Percentiles rank a stretch among this genome's conserved stretches.
These are phyloP conservation scores for Florisuga fusca DNA, from an alignment of 2,797 vertebrate species.

Conservation along the genomic window DNA sequence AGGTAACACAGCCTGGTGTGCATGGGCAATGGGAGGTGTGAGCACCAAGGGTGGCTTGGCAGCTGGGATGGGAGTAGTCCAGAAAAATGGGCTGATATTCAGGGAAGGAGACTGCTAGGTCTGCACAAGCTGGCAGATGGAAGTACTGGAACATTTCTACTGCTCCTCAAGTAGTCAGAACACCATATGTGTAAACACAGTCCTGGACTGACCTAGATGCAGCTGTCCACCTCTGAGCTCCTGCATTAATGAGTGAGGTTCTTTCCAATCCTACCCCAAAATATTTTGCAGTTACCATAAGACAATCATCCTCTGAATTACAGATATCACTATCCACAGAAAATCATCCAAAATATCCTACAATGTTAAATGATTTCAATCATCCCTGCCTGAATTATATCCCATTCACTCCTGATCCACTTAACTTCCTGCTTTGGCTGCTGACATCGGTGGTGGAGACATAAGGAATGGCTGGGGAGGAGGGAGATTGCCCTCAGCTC, in stretches of 20 bases:
- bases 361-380: not conserved
- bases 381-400: not conserved
- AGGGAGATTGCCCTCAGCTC: not conserved
- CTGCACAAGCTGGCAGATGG: not conserved
- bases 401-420: not conserved
- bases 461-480: not conserved
- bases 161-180: not conserved
- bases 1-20: slow-evolving; percentile 73
- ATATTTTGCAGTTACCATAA: not conserved
- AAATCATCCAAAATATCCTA: not conserved
- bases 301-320: not conserved
- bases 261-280: not conserved
- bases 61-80: not conserved
- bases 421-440: not conserved
- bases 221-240: not conserved
- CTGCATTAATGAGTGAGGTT: not conserved
- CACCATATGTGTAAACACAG: not conserved
- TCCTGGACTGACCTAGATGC: not conserved
- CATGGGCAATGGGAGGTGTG: not conserved
- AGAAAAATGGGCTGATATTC: not conserved
- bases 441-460: not conserved
- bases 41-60: fast-evolving
- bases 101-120: not conserved
- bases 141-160: not conserved
- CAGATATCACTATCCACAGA: not conserved